A percentile compares a stretch with the other conserved stretches of the same genome.
phyloP scores from a whole-genome alignment of 2,113 vertebrate genomes.

The Halcyon malimbica region DNA sequence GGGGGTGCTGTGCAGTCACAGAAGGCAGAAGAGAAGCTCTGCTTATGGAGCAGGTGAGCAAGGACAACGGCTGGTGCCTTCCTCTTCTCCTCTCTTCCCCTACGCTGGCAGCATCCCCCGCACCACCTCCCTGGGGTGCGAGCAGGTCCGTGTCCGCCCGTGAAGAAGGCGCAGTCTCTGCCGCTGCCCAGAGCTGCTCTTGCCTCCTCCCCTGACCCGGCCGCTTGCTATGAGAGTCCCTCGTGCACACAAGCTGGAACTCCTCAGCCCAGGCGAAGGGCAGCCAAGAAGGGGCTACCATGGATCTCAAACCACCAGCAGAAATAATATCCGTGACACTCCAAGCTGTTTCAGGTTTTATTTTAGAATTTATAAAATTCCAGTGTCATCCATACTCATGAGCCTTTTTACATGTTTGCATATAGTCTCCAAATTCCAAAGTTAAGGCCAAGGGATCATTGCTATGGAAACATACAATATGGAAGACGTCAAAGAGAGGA shows the following conservation, averaged over 20 bases:
- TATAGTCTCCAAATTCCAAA: constrained; percentile 91
- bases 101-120: rapidly evolving
- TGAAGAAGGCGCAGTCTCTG: rapidly evolving
- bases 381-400: constrained; percentile 91
- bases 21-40: not conserved
- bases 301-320: not conserved
- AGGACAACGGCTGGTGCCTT: rapidly evolving
- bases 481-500: constrained; percentile 88
- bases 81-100: not conserved
- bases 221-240: rapidly evolving
- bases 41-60: rapidly evolving
- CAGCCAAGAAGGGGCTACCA: not conserved
- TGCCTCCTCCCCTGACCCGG: rapidly evolving
- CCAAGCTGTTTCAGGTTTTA: constrained; percentile 78
- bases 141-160: rapidly evolving
- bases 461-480: constrained; percentile 84
- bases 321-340: constrained; percentile 31
- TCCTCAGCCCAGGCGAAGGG: not conserved
- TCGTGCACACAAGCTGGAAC: not conserved
- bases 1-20: rapidly evolving
- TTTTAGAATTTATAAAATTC: constrained; percentile 96
- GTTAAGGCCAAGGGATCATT: constrained; percentile 94
- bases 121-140: too few relatives aligned
- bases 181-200: rapidly evolving
- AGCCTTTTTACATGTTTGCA: constrained; percentile 90